A percentile compares a stretch with the other conserved stretches of the same genome.
These are phyloP conservation scores for Diaprepes abbreviatus DNA, from an alignment of 2,888 invertebrate genomes.

Conservation along the genomic window DNA sequence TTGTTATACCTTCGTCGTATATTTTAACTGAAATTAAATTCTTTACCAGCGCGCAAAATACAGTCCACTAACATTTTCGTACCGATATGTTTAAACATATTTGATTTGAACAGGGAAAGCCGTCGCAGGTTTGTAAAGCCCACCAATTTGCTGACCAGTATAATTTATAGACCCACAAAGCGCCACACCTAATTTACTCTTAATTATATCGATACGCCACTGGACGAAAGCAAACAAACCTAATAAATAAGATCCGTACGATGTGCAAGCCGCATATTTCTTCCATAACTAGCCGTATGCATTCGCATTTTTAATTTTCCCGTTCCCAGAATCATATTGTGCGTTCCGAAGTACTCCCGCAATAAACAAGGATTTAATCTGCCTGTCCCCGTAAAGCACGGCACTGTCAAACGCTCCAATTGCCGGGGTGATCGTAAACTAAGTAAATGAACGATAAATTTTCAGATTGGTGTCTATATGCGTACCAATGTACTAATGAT, in stretches of 20 bases:
- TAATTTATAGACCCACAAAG: too few species aligned
- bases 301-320: conserved; percentile 50
- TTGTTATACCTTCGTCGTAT: too few species aligned
- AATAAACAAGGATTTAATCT: conserved; percentile 57
- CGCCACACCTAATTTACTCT: too few species aligned
- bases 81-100: too few species aligned
- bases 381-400: conserved; percentile 52
- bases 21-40: too few species aligned
- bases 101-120: too few species aligned
- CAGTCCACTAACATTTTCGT: too few species aligned
- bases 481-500: conserved; percentile 41
- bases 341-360: conserved; percentile 47
- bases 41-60: too few species aligned
- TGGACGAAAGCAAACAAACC: conserved; percentile 44
- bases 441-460: conserved; percentile 49
- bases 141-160: too few species aligned
- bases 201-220: conserved; percentile 22
- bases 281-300: conserved; percentile 48
- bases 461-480: conserved; percentile 48
- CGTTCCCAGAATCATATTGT: conserved; percentile 55
- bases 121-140: too few species aligned
- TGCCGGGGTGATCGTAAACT: conserved; percentile 50
- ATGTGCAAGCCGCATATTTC: conserved; percentile 34
- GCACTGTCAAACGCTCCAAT: conserved; percentile 56
- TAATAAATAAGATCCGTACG: conserved; percentile 43